Base-by-base conservation (phyloP, 2,888 invertebrate species). In the Brassicogethes aeneus region DNA sequence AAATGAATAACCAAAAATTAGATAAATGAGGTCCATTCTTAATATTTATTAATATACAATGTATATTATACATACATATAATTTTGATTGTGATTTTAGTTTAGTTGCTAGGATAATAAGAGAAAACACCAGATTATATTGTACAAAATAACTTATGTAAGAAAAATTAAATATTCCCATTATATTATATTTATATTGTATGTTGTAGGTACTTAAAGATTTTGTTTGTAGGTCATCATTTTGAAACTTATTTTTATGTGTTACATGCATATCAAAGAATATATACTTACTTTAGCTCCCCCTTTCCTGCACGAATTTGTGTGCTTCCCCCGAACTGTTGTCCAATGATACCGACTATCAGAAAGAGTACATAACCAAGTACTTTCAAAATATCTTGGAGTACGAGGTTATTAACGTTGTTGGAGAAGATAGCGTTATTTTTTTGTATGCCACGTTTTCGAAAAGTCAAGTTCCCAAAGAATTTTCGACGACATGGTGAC, bases 51-150 rank as follows among this genome's bases (percentile, higher is more conserved):
- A 50, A 55, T 55, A 59, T 56, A n/a, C n/a, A n/a, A n/a, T n/a
- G n/a, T n/a, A n/a, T n/a, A n/a, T n/a, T n/a, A n/a, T n/a, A 52
- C 54, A 56, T 53, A 50, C 51, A 50, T 53, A 56, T 58, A 55
- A 57, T 62, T 64, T 62, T 63, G 63, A 65, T 65, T 60, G 64
- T 65, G 59, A 58, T 54, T 52, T 23, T 23, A 23, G 23, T 23
- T n/a, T 23, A 23, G 23, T 23, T 23, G 23, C 23, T 61, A 60
- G 61, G 38, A 47, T 43, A 46, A 51, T 51, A 34, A 37, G 53
- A 47, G 53, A 53, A 47, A 61, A 66, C 66, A 65, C 65, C 66
- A 65, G 65, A 65, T 59, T 62, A 61, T 60, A 65, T 61, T 66
- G 66, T 66, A 66, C 66, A 66, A 65, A 60, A 50, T 56, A 56